Evolutionary conservation across 2,888 invertebrate genomes (phyloP).

Genomic region (Prosapia bicincta): DNA sequence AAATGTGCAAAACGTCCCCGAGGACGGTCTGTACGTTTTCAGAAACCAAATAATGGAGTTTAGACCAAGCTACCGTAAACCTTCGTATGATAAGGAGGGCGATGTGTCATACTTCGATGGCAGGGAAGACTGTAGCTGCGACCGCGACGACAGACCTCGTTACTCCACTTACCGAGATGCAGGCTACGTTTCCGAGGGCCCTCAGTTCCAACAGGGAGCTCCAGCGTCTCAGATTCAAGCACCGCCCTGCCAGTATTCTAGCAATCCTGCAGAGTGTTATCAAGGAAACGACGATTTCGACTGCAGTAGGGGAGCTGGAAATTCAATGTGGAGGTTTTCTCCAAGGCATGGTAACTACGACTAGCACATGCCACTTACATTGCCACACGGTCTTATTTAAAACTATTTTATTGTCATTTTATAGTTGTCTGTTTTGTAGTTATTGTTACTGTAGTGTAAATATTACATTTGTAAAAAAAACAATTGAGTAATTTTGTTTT

Average conservation of each 20-base stretch:
- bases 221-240: background rate
- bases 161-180: background rate
- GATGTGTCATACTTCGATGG: background rate
- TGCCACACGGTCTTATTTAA: too few relatives aligned
- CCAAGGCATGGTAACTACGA: background rate
- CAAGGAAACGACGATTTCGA: background rate
- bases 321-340: background rate
- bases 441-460: too few relatives aligned
- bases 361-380: too few relatives aligned
- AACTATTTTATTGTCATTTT: too few relatives aligned
- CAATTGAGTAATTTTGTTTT: too few relatives aligned
- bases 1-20: background rate
- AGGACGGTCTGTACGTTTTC: background rate
- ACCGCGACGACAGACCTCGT: background rate
- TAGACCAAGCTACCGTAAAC: background rate
- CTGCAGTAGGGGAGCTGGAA: background rate
- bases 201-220: background rate
- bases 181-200: background rate
- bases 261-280: background rate
- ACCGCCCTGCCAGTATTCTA: background rate
- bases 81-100: background rate
- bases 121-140: background rate
- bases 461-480: too few relatives aligned
- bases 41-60: background rate
- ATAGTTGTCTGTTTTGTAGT: too few relatives aligned